phyloP scores from a whole-genome alignment of 2,113 vertebrate species.

The Mirza zaza region DNA sequence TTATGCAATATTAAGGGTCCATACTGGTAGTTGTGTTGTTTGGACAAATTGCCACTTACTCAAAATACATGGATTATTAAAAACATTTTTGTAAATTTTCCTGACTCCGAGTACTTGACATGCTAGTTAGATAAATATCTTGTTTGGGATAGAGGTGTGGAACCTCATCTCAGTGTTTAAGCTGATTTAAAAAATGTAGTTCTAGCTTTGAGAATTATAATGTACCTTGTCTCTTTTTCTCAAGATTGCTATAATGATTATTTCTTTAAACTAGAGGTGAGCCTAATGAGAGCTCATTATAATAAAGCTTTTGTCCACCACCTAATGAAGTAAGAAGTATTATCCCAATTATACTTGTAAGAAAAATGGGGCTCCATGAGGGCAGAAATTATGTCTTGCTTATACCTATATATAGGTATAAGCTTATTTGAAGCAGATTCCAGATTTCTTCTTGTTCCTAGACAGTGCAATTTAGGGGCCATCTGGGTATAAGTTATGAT shows the following conservation, averaged over 20 bases:
- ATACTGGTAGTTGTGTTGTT: neutral
- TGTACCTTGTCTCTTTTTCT: neutral
- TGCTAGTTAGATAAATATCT: neutral
- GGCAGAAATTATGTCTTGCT: neutral
- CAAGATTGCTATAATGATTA: neutral
- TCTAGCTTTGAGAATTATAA: slow-evolving; percentile 1
- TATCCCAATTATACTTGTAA: neutral
- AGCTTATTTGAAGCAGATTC: slow-evolving; percentile 48
- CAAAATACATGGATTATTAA: slow-evolving; percentile 12
- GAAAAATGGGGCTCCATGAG: neutral
- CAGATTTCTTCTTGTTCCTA: slow-evolving; percentile 53
- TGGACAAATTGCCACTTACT: neutral
- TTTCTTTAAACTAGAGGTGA: slow-evolving; percentile 50
- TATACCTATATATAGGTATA: neutral
- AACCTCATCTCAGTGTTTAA: neutral
- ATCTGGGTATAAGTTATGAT: slow-evolving; percentile 48
- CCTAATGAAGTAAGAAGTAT: slow-evolving; percentile 23
- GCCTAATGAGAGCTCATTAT: neutral
- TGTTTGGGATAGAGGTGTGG: neutral
- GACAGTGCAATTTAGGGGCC: slow-evolving; percentile 30
- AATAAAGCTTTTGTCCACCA: slow-evolving; percentile 5
- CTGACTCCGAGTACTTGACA: neutral
- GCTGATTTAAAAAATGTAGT: slow-evolving; percentile 11
- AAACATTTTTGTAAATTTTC: slow-evolving; percentile 17
- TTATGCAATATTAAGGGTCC: neutral